phyloP scores from a whole-genome alignment of 2,888 invertebrate species.

The Noctuana brunneofusca region DNA sequence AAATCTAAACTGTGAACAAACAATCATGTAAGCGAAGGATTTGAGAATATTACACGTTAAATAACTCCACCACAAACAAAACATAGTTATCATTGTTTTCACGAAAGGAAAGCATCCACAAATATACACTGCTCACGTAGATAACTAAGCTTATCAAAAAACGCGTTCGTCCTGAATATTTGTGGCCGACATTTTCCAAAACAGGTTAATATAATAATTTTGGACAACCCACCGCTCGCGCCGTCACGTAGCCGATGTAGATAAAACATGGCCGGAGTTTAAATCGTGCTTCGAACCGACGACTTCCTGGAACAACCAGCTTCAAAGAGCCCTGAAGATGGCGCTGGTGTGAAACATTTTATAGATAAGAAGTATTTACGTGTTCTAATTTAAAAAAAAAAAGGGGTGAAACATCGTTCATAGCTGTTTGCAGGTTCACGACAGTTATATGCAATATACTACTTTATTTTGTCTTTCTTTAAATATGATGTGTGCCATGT shows the following conservation, averaged over 20 bases:
- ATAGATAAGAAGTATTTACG: not conserved
- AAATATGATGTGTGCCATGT: no score
- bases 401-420: no score
- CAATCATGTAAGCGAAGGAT: no score
- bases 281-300: constrained; percentile 60
- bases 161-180: constrained; percentile 23
- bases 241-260: constrained; percentile 71
- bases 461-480: not conserved
- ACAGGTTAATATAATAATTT: constrained; percentile 34
- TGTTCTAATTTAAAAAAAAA: no score
- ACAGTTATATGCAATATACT: not conserved
- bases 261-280: constrained; percentile 74
- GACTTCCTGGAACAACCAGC: constrained; percentile 53
- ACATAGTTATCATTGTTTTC: not conserved
- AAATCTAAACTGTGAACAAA: no score
- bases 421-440: no score
- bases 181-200: constrained; percentile 25
- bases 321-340: constrained; percentile 46
- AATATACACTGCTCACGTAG: constrained; percentile 1
- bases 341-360: constrained; percentile 3
- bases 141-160: constrained; percentile 25
- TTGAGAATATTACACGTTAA: not conserved
- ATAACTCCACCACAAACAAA: not conserved
- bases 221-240: constrained; percentile 18
- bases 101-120: not conserved